A percentile compares a stretch with the other conserved stretches of the same genome.
Conservation (phyloP, 2,797 vertebrate genomes). For the Furcifer pardalis region DNA sequence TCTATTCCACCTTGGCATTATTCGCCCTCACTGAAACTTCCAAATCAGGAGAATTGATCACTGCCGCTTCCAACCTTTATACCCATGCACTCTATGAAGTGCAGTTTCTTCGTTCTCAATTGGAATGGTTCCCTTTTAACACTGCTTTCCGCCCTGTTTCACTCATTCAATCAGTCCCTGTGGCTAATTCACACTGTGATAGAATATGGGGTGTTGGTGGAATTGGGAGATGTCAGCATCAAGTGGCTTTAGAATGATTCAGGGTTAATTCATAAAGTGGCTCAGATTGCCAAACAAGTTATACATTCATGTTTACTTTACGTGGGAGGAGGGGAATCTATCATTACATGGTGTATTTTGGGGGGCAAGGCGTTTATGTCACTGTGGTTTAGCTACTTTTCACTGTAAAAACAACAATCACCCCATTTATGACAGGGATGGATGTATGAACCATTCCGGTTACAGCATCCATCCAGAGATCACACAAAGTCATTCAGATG, state of each 20-base stretch:
- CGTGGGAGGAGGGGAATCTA: too few species aligned
- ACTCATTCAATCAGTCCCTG: slow-evolving; percentile 13
- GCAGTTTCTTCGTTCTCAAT: not conserved
- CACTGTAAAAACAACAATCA: too few species aligned
- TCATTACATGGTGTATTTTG: not conserved
- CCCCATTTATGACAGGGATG: not conserved
- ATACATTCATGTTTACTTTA: not conserved
- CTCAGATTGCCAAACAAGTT: not conserved
- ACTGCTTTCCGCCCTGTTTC: slow-evolving; percentile 15
- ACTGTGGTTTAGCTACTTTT: not conserved
- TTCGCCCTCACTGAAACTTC: not conserved
- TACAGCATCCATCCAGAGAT: not conserved
- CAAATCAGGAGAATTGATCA: not conserved
- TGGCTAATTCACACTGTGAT: slow-evolving; percentile 13
- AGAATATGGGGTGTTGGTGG: not conserved
- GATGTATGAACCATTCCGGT: not conserved
- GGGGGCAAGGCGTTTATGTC: not conserved
- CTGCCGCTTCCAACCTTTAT: too few species aligned
- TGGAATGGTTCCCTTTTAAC: not conserved
- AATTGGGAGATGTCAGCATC: not conserved
- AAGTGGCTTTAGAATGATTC: not conserved
- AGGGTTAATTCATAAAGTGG: not conserved
- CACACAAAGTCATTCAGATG: not conserved
- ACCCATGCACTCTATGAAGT: not conserved
- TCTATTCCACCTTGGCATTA: not conserved